Base-by-base conservation (phyloP, 2,113 vertebrate genomes). In the Passer domesticus region DNA sequence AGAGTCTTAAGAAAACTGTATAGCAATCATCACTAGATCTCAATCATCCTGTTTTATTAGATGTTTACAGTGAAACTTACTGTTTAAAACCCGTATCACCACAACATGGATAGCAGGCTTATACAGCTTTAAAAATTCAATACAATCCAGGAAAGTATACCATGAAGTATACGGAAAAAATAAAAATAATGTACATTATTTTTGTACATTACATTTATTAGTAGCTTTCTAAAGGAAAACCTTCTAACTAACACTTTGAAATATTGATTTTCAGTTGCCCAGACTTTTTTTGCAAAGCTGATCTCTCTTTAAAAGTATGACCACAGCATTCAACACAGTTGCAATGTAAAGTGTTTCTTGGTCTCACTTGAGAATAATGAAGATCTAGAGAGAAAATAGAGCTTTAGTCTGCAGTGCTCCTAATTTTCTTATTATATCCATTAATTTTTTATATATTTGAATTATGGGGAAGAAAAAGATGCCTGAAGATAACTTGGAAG, bases 401-500 rank as follows among this genome's bases (percentile, higher is more conserved):
- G 25, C 16, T 77, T 88, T 3, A 83, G 25, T 75, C 33, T 90
- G 6, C 30, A 91, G 5, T 0, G 0, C 55, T 83, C 13, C 25
- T 70, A 13, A 74, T n/a, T 60, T 72, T 90, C 60, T 70, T 50
- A 27, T 35, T 44, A 5, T 44, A 9, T 77, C 39, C 18, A 12
- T 55, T 74, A 10, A 25, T 85, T 88, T 84, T 91, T 4, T 21
- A 33, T 76, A 18, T 84, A 25, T 80, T 87, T 69, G 90, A 62
- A 37, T 60, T 66, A 44, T 2, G 55, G 43, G 58, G 78, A 67
- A 22, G 81, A 33, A 72, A 81, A 75, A 63, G 60, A 50, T 2
- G 6, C n/a, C 58, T 83, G 86, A 95, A 89, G 83, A 81, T 87
- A 44, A 35, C 60, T 90, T 86, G 69, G 56, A 94, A 89, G 31